Conservation (phyloP, 2,888 invertebrate genomes). For the Uloborus plumipes region DNA sequence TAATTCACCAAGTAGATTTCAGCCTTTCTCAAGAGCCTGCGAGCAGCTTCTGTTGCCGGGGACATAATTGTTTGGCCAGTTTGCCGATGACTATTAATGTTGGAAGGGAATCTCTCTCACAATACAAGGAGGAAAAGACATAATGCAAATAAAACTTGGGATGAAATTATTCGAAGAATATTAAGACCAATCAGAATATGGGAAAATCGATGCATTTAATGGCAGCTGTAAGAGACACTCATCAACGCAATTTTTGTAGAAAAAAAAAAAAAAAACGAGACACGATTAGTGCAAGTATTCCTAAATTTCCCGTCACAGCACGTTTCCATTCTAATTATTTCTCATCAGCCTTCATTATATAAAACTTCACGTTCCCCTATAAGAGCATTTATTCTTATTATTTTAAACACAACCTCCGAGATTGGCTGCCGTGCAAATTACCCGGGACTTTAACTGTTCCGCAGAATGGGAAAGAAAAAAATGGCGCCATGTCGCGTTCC, state of each 20-base stretch:
- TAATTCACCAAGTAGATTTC: too few species aligned
- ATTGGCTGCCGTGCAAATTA: conserved; percentile 32
- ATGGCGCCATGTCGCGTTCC: neutral
- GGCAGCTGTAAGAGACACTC: neutral
- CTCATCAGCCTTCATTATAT: conserved; percentile 38
- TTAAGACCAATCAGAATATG: too few species aligned
- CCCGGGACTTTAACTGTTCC: conserved; percentile 13
- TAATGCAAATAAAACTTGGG: too few species aligned
- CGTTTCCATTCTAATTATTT: conserved; percentile 34
- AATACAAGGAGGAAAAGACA: too few species aligned
- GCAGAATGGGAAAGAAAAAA: conserved; percentile 10
- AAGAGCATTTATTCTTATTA: conserved; percentile 6
- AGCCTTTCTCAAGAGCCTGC: too few species aligned
- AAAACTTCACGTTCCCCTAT: conserved; percentile 27
- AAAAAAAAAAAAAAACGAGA: conserved; percentile 1
- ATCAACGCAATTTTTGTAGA: neutral
- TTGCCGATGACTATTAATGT: too few species aligned
- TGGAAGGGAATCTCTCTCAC: too few species aligned
- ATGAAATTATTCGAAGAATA: too few species aligned
- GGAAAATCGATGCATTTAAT: neutral
- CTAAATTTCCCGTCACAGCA: conserved; percentile 20
- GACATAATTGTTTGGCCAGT: too few species aligned
- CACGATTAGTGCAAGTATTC: conserved; percentile 22
- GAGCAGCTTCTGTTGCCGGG: too few species aligned
- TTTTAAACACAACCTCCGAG: conserved; percentile 32